Base-by-base conservation (phyloP, 2,888 invertebrate species). In the Acanthosoma haemorrhoidale region DNA sequence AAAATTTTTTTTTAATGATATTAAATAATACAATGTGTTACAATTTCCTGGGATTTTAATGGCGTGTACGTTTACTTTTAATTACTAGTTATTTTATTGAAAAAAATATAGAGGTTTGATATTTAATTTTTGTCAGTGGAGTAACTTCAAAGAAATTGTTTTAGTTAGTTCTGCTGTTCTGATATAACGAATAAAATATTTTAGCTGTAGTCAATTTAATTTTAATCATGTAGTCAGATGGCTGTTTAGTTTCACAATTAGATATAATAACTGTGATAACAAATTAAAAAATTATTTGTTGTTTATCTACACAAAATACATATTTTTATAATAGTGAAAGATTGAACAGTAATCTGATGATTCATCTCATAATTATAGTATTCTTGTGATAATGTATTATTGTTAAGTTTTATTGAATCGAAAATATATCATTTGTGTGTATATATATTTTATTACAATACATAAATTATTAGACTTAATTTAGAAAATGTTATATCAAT, bases 71-170 rank as follows among this genome's bases (percentile, higher is more conserved):
- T n/a, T n/a, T n/a, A n/a, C n/a, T n/a, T n/a, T n/a, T n/a, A n/a
- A n/a, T n/a, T n/a, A n/a, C n/a, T n/a, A n/a, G n/a, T n/a, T n/a
- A n/a, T n/a, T n/a, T n/a, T n/a, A n/a, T n/a, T n/a, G n/a, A n/a
- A n/a, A n/a, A n/a, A n/a, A n/a, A n/a, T n/a, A n/a, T n/a, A n/a
- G n/a, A n/a, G n/a, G n/a, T n/a, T n/a, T n/a, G n/a, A 36, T 61
- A 21, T 61, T 61, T 61, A 36, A 61, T 61, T 61, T 61, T 36
- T 61, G 61, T 61, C 61, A 61, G 36, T 61, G 61, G 61, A 61
- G 36, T 61, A 61, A 21, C 34, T 61, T 31, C n/a, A 34, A 21
- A 43, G 18, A 21, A 43, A 21, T 18, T 43, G 43, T 43, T 43
- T 43, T 18, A 18, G 9, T n/a, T 41, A 9, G 9, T 41, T 11